Base-by-base conservation (phyloP, 2,888 invertebrate species). In the Drosophila recens region DNA sequence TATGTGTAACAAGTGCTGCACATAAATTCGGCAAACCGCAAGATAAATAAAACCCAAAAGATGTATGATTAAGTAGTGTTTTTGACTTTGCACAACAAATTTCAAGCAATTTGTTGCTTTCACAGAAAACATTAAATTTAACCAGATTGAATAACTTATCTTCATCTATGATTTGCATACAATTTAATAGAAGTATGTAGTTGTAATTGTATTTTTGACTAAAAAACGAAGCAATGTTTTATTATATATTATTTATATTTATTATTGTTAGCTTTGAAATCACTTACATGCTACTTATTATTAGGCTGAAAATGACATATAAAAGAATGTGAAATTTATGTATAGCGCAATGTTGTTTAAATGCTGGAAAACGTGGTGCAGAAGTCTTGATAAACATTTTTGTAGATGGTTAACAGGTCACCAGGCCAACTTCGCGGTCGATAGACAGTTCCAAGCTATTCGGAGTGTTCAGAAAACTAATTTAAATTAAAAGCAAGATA, bases 11-110 rank as follows among this genome's bases (percentile, higher is more conserved):
- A 56, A 68, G 75, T 79, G 79, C 59, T 58, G 75, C 75, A 79
- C 79, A 87, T 75, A 83, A 76, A 76, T 76, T 75, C 49, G 43
- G 38, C 33, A 61, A 58, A 64, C 79, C 79, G n/a, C 79, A 79
- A 62, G 53, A 75, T 75, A 79, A 79, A 83, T 75, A 66, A 85
- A 73, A 63, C 51, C 27, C 34, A 61, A 65, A 72, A 72, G 17
- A 57, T 40, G 23, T 17, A 61, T 81, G 68, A 82, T 85, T 87
- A 63, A 79, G 66, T 38, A 72, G 40, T 52, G 56, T 36, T 57
- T 34, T 13, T 38, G 48, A 13, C 43, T 49, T 27, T 30, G n/a
- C 27, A 66, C 56, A 61, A 56, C 57, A 70, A 78, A 74, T 61
- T 66, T 59, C 33, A 42, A 52, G 61, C 67, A 59, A 74, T 72